Base-by-base conservation (phyloP, 1,140 invertebrate genomes). In the Hesperophylax magnus region DNA sequence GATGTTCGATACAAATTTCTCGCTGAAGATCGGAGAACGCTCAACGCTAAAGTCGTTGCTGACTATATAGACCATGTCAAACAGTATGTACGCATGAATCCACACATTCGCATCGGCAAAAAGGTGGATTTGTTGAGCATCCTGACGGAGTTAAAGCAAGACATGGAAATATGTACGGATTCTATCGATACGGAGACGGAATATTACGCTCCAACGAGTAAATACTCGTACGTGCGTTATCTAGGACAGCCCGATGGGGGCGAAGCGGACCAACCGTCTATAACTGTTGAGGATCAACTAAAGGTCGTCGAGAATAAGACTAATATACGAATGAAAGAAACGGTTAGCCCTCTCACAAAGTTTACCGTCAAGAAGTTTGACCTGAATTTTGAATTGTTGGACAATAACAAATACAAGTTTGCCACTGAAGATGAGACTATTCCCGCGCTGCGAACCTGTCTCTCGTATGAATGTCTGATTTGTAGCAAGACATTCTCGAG, bases 81-180 rank as follows among this genome's bases (percentile, higher is more conserved):
- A 27, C 67, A 71, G n/a, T 47, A 17, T n/a, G 52, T 71, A 18
- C 31, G 67, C 2, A 14, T 22, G 7, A 71, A n/a, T 4, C 24
- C n/a, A 2, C 22, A 53, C 22, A 52, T 71, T 53, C 34, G 34
- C 17, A 53, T 71, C n/a, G 67, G 67, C 34, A 47, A 27, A 18
- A 71, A 71, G 20, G 47, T 71, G 0, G 67, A 71, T 20, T 20
- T 71, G 47, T 53, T 71, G 17, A 71, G 67, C 18, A 71, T 71
- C 9, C n/a, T 71, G 8, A 71, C n/a, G 3, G 67, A 71, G 20
- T 17, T 71, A 9, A 71, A 52, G 20, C 15, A 39, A 3, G 67
- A 71, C 11, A 20, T 71, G 0, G 67, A 71, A 22, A 11, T 52
- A 9, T 71, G 67, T 47, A 20, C 5, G 7, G 15, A 18, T 2